Evolutionary conservation across 1,140 invertebrate species (phyloP).

Genomic region (Pseudobourletiella spinata): DNA sequence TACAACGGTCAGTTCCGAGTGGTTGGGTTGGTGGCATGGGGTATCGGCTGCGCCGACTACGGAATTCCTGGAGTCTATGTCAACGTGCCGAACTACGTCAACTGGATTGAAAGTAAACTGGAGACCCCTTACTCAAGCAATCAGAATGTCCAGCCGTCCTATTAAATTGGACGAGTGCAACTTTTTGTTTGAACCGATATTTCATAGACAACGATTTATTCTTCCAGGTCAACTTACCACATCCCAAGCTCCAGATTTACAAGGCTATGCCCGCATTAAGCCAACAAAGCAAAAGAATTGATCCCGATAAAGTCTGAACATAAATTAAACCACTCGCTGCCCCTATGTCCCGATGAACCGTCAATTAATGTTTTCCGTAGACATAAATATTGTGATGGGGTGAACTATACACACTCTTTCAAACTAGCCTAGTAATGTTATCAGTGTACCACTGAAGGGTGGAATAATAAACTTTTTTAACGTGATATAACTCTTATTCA

Average conservation of each 20-base stretch:
- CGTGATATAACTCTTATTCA: too few relatives aligned
- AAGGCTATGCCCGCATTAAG: neutral
- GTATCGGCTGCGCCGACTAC: constrained; percentile 49
- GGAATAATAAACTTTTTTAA: too few relatives aligned
- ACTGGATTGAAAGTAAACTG: constrained; percentile 49
- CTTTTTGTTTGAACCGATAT: neutral
- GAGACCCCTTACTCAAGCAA: neutral
- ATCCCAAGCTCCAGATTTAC: neutral
- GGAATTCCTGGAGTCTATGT: constrained; percentile 60
- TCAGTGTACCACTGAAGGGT: too few relatives aligned
- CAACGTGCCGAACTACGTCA: constrained; percentile 51
- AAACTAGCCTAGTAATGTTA: too few relatives aligned
- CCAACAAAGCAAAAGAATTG: neutral
- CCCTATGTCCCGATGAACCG: too few relatives aligned
- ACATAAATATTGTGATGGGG: too few relatives aligned
- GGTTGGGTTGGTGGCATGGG: constrained; percentile 65
- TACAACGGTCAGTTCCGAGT: constrained; percentile 49
- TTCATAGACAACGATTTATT: neutral
- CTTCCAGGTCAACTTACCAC: neutral
- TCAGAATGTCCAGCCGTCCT: neutral
- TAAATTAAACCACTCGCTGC: too few relatives aligned
- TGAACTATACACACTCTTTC: too few relatives aligned
- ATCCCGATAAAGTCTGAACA: neutral
- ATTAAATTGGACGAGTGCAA: neutral
- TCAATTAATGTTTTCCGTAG: too few relatives aligned